Percentiles rank a stretch among this genome's conserved stretches.
These are phyloP conservation scores for Myiotriccus ornatus DNA, from an alignment of 2,797 vertebrate species.

Conservation along the genomic window DNA sequence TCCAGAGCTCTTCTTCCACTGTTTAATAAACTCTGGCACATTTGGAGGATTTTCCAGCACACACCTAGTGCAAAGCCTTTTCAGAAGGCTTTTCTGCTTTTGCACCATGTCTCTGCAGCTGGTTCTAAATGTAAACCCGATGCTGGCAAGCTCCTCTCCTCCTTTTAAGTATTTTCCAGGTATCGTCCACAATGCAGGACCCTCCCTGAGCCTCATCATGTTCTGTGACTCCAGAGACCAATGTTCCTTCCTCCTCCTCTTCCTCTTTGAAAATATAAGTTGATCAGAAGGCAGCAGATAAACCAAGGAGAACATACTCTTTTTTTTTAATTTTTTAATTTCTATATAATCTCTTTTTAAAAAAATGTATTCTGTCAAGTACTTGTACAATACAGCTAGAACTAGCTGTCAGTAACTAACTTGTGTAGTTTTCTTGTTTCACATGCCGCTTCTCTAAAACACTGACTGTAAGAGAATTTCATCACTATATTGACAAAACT, in stretches of 20 bases:
- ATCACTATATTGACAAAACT: not conserved
- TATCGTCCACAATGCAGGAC: not conserved
- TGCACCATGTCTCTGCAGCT: not conserved
- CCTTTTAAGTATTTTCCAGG: not conserved
- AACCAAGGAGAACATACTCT: rapidly evolving
- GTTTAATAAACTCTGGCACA: not conserved
- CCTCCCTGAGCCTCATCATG: not conserved
- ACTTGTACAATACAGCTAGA: not conserved
- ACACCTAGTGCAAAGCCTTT: not conserved
- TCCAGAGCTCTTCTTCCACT: not conserved
- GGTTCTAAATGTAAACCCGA: not conserved
- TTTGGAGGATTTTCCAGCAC: not conserved
- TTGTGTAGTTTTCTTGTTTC: not conserved
- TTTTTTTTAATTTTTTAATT: not conserved
- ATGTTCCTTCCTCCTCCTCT: not conserved
- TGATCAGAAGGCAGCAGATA: not conserved
- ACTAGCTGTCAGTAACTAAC: not conserved
- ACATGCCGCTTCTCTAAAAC: not conserved
- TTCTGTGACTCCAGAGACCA: not conserved
- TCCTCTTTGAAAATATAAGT: not conserved
- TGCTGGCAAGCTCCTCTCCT: not conserved
- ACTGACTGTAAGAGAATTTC: not conserved
- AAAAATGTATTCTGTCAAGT: not conserved
- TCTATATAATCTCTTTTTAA: not conserved
- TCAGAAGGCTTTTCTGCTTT: not conserved